phyloP scores from a whole-genome alignment of 2,113 vertebrate genomes.

The Suricata suricatta region DNA sequence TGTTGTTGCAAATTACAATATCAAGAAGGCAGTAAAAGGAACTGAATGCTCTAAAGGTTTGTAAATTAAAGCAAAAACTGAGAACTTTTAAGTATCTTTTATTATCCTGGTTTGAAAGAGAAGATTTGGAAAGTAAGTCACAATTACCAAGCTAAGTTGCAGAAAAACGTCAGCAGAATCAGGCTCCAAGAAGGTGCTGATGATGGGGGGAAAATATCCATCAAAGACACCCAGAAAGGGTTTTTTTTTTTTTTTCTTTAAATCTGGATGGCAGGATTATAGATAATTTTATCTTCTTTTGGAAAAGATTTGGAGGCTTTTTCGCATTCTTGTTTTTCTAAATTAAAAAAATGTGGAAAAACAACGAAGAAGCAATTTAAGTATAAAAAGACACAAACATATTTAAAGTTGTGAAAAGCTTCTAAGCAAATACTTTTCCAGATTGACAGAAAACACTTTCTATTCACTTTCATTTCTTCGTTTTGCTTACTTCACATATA shows the following conservation, averaged over 20 bases:
- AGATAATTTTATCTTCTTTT: constrained; percentile 18
- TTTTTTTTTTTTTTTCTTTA: neutral
- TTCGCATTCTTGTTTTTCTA: constrained; percentile 15
- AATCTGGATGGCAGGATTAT: neutral
- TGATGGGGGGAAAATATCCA: neutral
- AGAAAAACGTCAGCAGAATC: neutral
- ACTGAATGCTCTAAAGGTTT: constrained; percentile 44
- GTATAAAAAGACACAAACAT: neutral
- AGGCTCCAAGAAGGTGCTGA: neutral
- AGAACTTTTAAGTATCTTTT: constrained; percentile 29
- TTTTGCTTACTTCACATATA: neutral
- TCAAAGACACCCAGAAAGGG: neutral
- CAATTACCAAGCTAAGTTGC: constrained; percentile 24
- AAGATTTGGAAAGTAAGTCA: constrained; percentile 34
- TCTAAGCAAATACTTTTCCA: neutral
- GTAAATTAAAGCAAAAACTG: constrained; percentile 61
- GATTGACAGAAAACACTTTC: neutral
- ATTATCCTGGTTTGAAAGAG: constrained; percentile 42
- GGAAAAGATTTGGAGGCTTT: too few relatives aligned
- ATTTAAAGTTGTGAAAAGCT: neutral
- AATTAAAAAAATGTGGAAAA: neutral
- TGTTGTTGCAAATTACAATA: constrained; percentile 54
- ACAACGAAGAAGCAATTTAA: neutral
- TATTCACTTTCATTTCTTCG: neutral
- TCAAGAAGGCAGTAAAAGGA: constrained; percentile 46